Conservation (phyloP, 2,113 vertebrate genomes). For the Sylvia atricapilla region DNA sequence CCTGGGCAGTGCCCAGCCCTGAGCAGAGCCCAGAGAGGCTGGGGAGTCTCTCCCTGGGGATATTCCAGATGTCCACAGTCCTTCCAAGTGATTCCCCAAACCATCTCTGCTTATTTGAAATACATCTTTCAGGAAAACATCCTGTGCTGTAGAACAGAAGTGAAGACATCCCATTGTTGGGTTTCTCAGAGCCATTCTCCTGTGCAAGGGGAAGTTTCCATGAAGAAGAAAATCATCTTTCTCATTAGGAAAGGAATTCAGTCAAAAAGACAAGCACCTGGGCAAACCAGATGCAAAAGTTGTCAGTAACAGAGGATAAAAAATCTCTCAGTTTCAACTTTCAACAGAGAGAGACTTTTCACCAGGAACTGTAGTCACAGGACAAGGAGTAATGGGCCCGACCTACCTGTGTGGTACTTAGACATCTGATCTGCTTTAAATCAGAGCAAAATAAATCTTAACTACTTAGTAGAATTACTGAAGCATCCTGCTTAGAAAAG, state of each 20-base stretch:
- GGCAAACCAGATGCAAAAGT: neutral
- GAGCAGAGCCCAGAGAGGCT: neutral
- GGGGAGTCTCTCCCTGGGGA: neutral
- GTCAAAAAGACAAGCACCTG: neutral
- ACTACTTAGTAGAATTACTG: neutral
- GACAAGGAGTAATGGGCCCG: no score
- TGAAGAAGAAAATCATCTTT: neutral
- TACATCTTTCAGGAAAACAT: neutral
- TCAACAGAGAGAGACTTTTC: neutral
- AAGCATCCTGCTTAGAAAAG: neutral
- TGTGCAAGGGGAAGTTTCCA: neutral
- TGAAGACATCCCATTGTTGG: accelerated
- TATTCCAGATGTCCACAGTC: neutral
- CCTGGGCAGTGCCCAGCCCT: neutral
- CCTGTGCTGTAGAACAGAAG: neutral
- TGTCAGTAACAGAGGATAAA: accelerated
- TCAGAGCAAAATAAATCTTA: neutral
- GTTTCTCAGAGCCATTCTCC: neutral
- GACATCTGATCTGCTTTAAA: neutral
- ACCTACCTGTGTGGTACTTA: neutral
- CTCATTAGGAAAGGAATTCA: neutral
- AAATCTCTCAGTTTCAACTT: neutral
- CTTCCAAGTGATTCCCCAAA: neutral
- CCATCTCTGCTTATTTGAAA: neutral
- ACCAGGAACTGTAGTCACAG: neutral